Base-by-base conservation (phyloP, 2,113 vertebrate genomes). In the Suncus etruscus region DNA sequence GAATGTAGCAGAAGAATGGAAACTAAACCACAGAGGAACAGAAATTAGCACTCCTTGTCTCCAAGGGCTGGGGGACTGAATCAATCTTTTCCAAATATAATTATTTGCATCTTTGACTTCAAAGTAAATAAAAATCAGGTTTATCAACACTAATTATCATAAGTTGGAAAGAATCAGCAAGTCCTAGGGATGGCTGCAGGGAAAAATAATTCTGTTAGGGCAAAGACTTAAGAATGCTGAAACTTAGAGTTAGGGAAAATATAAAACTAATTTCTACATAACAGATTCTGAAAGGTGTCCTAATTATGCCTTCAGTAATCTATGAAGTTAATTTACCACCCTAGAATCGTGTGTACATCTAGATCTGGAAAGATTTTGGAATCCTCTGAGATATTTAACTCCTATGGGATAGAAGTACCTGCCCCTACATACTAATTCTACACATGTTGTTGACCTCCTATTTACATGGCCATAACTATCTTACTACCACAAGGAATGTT, bases 81-180 rank as follows among this genome's bases (percentile, higher is more conserved):
- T 94, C 80, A 83, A 94, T 88, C 73, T 70, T 90, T 88, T 75
- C 54, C 76, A 88, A 91, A 94, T 72, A 76, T 45, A 88, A 51
- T 80, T 95, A 95, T 95, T 63, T 94, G 86, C 45, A 91, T 94
- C 20, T 96, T 72, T 80, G 76, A 78, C 22, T 94, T 76, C 54
- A 92, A 91, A 94, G 83, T 83, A 91, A 96, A 94, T 39, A 91
- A 80, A 66, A 54, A 93, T 93, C 93, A 91, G 65, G 54, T 25
- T 94, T 95, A 96, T 94, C 92, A 94, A 86, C 81, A 86, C 88
- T 86, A 14, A 88, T 29, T 77, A 91, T 45, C 68, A 11, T 80
- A 80, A 91, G 15, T 15, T 27, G 50, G 15, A 8, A 90, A 80
- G 39, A 50, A 32, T 90, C 61, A 76, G 63, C 54, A 88, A 86